Base-by-base conservation (phyloP, 2,113 vertebrate genomes). In the Bufo gargarizans region DNA sequence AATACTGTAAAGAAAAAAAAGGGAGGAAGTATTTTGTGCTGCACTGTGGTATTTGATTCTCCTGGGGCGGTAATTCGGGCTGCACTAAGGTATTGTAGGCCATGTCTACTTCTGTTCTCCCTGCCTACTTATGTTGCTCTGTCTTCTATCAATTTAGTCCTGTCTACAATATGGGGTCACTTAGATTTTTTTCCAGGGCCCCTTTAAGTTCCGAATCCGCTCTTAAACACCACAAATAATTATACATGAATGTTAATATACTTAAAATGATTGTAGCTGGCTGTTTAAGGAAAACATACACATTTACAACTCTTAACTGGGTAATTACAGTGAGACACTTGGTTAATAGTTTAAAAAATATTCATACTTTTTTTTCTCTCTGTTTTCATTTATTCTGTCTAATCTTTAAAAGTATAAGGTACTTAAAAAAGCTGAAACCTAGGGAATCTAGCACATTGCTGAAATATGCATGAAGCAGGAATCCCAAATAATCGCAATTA, bases 401-500 rank as follows among this genome's bases (percentile, higher is more conserved):
- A 58, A 79, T 16, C 22, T 17, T 59, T 14, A 80, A 43, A 58
- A 80, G 55, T n/a, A 79, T 33, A 58, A 33, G 3, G 12, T 11
- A 55, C 33, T 74, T 14, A 6, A 74, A 17, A 74, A 47, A 45
- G 71, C 6, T 76, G 16, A 76, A 76, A 49, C 2, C 72, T 49
- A 49, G 45, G 16, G 16, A 71, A 76, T 19, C 33, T 33, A 49
- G 13, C 43, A 47, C 13, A 76, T 4, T 76, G 43, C 69, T 72
- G 4, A 72, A 12, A 78, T 12, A 12, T 78, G 20, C n/a, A 78
- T 78, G 50, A n/a, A 3, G 76, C 13, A 2, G 7, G 16, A 63
- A 20, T 82, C 20, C 45, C 11, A 82, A 49, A 82, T 82, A 65
- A 82, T 82, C 12, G 13, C 50, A 82, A 65, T 65, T 47, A 45